A percentile compares a stretch with the other conserved stretches of the same genome.
Evolutionary conservation across 2,113 vertebrate species (phyloP).

Genomic region (Mola mola): DNA sequence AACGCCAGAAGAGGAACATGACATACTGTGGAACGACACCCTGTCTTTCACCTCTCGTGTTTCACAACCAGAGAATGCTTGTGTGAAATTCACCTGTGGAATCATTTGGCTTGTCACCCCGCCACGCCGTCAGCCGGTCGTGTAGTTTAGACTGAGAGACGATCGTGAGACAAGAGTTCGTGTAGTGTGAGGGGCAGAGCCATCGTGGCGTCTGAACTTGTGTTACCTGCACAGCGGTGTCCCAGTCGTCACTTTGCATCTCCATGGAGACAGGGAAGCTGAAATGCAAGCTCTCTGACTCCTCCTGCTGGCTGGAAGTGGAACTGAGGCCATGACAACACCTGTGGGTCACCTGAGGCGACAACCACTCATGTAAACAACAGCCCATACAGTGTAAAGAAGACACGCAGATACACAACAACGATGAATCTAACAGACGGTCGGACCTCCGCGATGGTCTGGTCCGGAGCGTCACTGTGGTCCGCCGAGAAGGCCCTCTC

Average conservation of each 20-base stretch:
- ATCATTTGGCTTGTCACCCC: no score
- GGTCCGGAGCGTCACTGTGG: constrained; percentile 51
- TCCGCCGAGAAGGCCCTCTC: constrained; percentile 54
- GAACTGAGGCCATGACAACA: constrained; percentile 73
- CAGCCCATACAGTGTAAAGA: no score
- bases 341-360: constrained; percentile 80
- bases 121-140: no score
- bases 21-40: no score
- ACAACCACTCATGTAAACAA: not conserved
- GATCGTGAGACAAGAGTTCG: no score
- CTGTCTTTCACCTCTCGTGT: no score
- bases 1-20: no score
- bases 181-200: no score
- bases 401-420: not conserved
- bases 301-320: constrained; percentile 58
- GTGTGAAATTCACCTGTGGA: no score
- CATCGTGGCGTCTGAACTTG: no score
- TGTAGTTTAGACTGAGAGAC: no score
- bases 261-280: constrained; percentile 71
- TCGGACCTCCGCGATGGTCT: constrained; percentile 80
- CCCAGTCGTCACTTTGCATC: constrained; percentile 83
- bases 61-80: no score
- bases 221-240: constrained; percentile 78
- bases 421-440: not conserved
- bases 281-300: constrained; percentile 81